Evolutionary conservation across 2,888 invertebrate genomes (phyloP).

Genomic region (Spialia ferax): DNA sequence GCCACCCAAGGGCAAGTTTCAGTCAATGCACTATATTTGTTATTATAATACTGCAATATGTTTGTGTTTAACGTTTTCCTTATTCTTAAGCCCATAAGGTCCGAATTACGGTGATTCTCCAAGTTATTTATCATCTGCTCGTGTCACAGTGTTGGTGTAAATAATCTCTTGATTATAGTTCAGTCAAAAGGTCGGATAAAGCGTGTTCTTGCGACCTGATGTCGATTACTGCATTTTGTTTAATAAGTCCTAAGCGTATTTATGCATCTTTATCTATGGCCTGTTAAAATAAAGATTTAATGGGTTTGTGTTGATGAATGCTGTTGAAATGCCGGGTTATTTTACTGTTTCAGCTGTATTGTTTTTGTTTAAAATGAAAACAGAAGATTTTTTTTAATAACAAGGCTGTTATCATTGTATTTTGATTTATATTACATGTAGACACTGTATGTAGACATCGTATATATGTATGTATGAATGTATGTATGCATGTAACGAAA

Average conservation of each 20-base stretch:
- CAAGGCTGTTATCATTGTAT: too few species aligned
- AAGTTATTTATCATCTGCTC: conserved; percentile 38
- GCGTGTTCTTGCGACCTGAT: conserved; percentile 32
- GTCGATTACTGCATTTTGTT: conserved; percentile 29
- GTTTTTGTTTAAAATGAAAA: too few species aligned
- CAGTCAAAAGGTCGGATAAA: conserved; percentile 46
- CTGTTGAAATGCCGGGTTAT: background rate
- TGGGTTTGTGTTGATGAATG: background rate
- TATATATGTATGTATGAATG: too few species aligned
- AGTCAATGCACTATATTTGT: conserved; percentile 59
- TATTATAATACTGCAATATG: conserved; percentile 39
- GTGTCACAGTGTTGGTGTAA: conserved; percentile 44
- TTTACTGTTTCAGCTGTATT: background rate
- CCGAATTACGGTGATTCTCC: conserved; percentile 20
- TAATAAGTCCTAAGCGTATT: conserved; percentile 23
- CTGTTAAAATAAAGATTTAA: background rate
- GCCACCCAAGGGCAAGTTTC: conserved; percentile 55
- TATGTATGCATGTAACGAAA: too few species aligned
- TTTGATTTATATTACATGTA: too few species aligned
- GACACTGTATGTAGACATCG: too few species aligned
- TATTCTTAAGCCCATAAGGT: conserved; percentile 32
- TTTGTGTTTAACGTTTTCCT: conserved; percentile 13
- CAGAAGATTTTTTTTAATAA: too few species aligned
- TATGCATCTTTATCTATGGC: conserved; percentile 15
- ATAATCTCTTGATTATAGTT: conserved; percentile 45